A percentile compares a stretch with the other conserved stretches of the same genome.
Evolutionary conservation across 2,113 vertebrate species (phyloP).

Genomic region (Cyanoramphus novaezelandiae): DNA sequence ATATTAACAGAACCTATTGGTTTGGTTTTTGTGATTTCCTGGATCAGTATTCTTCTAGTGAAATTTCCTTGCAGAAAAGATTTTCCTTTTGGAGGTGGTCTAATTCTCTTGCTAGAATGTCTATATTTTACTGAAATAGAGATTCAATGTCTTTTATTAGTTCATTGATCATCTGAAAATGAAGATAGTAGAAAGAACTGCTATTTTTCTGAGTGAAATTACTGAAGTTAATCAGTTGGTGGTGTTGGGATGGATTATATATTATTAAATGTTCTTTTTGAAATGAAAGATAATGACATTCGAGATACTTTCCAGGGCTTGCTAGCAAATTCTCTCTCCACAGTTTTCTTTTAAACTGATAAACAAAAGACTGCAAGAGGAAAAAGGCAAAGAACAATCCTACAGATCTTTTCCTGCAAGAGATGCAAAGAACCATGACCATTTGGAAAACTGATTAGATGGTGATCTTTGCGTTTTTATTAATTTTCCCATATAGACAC

Average conservation of each 20-base stretch:
- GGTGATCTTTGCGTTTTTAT: neutral
- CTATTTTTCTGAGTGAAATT: neutral
- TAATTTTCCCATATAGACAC: neutral
- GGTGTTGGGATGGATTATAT: neutral
- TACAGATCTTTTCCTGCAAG: neutral
- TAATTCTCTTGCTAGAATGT: neutral
- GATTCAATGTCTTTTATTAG: neutral
- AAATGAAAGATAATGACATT: neutral
- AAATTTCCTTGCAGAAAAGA: neutral
- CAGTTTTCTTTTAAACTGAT: neutral
- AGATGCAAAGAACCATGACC: neutral
- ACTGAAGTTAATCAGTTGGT: neutral
- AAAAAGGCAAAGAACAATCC: neutral
- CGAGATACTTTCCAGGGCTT: neutral
- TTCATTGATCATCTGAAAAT: neutral
- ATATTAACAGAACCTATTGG: neutral
- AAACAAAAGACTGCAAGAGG: neutral
- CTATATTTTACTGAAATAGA: neutral
- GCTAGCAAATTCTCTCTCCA: neutral
- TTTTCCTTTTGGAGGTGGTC: neutral
- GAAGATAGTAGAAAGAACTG: neutral
- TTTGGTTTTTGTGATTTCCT: neutral
- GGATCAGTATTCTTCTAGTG: neutral
- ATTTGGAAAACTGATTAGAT: neutral
- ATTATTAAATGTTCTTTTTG: neutral